A percentile compares a stretch with the other conserved stretches of the same genome.
Evolutionary conservation across 2,113 vertebrate genomes (phyloP).

Genomic region (Himantopus leucocephalus): DNA sequence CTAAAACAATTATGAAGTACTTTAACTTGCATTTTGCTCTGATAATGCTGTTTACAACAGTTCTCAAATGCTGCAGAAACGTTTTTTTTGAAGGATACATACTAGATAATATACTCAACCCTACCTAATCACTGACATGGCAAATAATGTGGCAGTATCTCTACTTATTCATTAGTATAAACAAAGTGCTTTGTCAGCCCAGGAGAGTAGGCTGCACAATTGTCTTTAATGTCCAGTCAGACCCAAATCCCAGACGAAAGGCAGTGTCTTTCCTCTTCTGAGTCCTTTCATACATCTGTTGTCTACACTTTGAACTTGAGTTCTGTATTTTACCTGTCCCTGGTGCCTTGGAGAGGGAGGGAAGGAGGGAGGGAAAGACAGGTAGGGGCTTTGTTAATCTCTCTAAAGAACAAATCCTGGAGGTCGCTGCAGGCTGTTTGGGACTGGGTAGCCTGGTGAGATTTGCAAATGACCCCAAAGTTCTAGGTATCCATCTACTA

Average conservation of each 20-base stretch:
- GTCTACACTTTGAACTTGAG: not conserved
- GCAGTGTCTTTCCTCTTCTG: not conserved
- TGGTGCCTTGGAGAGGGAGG: not conserved
- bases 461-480: not conserved
- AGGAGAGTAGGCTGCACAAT: not conserved
- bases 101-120: not conserved
- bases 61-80: not conserved
- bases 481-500: not conserved
- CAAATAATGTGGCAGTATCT: not conserved
- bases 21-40: not conserved
- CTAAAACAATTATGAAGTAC: not conserved
- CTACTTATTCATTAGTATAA: not conserved
- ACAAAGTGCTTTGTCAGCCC: not conserved
- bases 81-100: too few species aligned
- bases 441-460: not conserved
- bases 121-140: not conserved
- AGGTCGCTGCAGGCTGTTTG: not conserved
- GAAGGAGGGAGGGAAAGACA: not conserved
- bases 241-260: not conserved
- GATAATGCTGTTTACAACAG: not conserved
- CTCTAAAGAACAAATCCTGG: not conserved
- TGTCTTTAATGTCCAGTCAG: not conserved
- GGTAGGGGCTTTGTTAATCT: not conserved
- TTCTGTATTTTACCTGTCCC: not conserved
- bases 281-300: not conserved